phyloP scores from a whole-genome alignment of 2,113 vertebrate species.

The Grallaria varia region DNA sequence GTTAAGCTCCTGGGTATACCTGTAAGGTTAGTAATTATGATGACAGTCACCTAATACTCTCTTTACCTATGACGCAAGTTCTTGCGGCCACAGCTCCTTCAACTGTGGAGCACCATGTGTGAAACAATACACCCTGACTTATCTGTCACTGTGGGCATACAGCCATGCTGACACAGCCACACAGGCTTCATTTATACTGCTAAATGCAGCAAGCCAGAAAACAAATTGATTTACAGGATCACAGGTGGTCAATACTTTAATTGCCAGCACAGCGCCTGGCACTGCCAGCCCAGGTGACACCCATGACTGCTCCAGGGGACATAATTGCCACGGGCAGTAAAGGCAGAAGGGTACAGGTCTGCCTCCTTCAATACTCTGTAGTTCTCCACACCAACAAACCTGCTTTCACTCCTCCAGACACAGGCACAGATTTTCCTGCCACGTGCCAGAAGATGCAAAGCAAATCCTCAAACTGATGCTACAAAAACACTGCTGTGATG shows the following conservation, averaged over 20 bases:
- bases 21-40: not conserved
- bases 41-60: not conserved
- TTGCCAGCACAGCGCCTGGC: not conserved
- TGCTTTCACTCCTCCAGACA: not conserved
- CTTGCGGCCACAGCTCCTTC: not conserved
- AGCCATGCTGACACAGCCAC: not conserved
- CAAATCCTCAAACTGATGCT: not conserved
- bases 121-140: constrained; percentile 5
- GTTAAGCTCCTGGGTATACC: not conserved
- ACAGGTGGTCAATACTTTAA: not conserved
- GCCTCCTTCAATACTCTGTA: not conserved
- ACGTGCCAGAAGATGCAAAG: not conserved
- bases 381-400: not conserved
- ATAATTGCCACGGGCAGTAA: not conserved
- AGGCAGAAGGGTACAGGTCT: not conserved
- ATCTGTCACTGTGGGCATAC: not conserved
- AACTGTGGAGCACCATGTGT: fast-evolving
- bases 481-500: not conserved
- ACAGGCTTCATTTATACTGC: not conserved
- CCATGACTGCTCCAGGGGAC: not conserved
- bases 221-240: constrained; percentile 13
- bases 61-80: not conserved
- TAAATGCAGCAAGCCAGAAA: constrained; percentile 17
- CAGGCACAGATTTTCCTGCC: not conserved
- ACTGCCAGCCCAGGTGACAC: not conserved